Conservation (phyloP, 2,888 invertebrate species). For the Sclerodermus sp. region DNA sequence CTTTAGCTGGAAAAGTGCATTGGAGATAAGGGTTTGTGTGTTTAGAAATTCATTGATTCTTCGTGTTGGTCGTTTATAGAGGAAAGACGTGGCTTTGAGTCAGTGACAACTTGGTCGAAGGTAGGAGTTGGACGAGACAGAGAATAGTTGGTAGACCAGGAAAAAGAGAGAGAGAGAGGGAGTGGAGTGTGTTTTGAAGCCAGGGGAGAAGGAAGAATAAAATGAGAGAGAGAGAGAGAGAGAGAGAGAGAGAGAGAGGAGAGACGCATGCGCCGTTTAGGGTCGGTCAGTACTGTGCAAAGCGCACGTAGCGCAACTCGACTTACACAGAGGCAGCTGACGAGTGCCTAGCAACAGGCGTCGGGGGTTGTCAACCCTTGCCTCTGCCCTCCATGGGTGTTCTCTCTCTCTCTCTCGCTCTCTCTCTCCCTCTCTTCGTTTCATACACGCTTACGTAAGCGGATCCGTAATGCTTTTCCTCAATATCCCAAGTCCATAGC, state of each 20-base stretch:
- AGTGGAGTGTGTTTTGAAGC: not conserved
- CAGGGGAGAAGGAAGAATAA: not conserved
- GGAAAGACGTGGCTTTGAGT: no score
- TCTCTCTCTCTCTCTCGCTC: slow-evolving; percentile 10
- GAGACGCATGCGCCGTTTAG: not conserved
- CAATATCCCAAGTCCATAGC: no score
- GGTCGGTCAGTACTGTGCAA: not conserved
- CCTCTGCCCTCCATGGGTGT: slow-evolving; percentile 5
- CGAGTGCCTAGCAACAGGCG: slow-evolving; percentile 50
- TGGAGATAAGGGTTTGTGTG: no score
- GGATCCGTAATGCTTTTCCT: slow-evolving; percentile 1
- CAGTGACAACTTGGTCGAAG: no score
- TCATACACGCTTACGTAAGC: not conserved
- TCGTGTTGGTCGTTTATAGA: no score
- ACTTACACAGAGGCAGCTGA: slow-evolving; percentile 29
- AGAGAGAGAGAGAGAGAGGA: not conserved
- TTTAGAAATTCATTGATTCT: no score
- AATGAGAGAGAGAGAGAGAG: not conserved
- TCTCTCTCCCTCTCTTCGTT: slow-evolving; percentile 5
- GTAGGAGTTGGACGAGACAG: no score
- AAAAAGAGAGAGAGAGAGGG: not conserved
- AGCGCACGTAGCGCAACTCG: not conserved
- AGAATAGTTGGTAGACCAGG: not conserved
- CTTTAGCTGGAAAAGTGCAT: no score
- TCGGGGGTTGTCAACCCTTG: slow-evolving; percentile 44